Evolutionary conservation across 2,888 invertebrate species (phyloP), one percentile per base, ranked within the genome.

Genomic region (Mythimna ferrago): DNA sequence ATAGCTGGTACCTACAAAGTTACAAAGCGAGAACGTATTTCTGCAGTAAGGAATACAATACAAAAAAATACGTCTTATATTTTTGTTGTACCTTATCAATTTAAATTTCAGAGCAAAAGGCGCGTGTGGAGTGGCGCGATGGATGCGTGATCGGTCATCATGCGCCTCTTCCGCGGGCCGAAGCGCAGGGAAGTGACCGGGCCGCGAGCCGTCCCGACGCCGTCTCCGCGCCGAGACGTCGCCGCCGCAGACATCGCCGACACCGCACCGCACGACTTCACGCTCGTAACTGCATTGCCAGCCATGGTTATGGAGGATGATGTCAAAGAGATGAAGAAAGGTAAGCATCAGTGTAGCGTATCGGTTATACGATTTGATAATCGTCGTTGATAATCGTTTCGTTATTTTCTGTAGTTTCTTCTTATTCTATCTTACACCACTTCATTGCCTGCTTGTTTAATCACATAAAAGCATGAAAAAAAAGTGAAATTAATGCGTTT

Each of bases 241-340:
- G 91, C 90, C 88, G 87, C 89, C 89, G 86, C 91, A 89, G 89
- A 91, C 91, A 87, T 89, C 88, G 85, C 90, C 89, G 97, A 97
- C 87, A 97, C 97, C 82, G 95, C 97, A 84, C 89, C 92, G 83
- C 93, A 93, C 89, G 97, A 97, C 92, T 98, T 97, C 93, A 97
- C 97, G 90, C 97, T 97, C 91, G 98, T 98, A 89, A 98, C 98
- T 86, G 98, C 98, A 83, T 96, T 98, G 85, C 98, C 98, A 77
- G 98, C 98, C 86, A 97, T 98, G 93, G 97, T 98, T 92, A 97
- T 98, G 92, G 98, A 98, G 91, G 98, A 98, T 90, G 97, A 97
- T 87, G 96, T 94, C 69, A 95, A 93, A 88, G 97, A 97, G 91
- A 97, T 97, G 94, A 97, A 97, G 80, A 96, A 96, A 94, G 97